These are phyloP conservation scores for Pseudochirops cupreus DNA, from an alignment of 2,797 vertebrate species.

Conservation along the genomic window DNA sequence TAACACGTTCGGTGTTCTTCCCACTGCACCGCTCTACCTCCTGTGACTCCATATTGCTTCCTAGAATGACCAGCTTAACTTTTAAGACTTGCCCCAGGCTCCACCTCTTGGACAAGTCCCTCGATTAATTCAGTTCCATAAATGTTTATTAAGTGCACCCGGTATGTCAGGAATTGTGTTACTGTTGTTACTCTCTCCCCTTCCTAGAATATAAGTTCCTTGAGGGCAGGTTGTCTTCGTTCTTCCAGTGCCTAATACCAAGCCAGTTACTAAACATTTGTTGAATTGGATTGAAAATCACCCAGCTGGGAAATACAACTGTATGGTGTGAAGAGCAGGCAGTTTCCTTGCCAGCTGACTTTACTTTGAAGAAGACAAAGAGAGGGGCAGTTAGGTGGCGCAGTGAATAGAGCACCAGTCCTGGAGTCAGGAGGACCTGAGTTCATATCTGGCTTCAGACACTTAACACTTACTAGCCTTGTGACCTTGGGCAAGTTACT, in stretches of 20 bases:
- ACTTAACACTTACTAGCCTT: no score
- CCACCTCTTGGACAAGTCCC: background rate
- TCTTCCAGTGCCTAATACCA: background rate
- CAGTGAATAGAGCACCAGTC: no score
- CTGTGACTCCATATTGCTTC: background rate
- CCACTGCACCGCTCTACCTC: background rate
- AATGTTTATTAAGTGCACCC: background rate
- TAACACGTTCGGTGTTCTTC: background rate
- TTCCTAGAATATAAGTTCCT: background rate
- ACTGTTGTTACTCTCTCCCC: background rate
- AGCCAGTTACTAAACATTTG: background rate
- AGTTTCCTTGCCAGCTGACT: background rate
- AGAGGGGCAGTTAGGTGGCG: no score
- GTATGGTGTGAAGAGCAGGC: background rate
- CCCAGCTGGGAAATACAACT: background rate
- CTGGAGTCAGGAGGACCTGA: no score
- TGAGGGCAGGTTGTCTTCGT: background rate
- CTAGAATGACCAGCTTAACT: background rate
- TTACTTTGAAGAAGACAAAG: conserved; percentile 23
- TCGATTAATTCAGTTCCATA: background rate
- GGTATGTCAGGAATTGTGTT: background rate
- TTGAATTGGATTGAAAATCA: background rate
- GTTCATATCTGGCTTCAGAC: no score
- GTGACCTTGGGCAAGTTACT: no score
- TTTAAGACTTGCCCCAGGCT: background rate